Conservation (phyloP, 2,113 vertebrate species). For the Thymallus thymallus region DNA sequence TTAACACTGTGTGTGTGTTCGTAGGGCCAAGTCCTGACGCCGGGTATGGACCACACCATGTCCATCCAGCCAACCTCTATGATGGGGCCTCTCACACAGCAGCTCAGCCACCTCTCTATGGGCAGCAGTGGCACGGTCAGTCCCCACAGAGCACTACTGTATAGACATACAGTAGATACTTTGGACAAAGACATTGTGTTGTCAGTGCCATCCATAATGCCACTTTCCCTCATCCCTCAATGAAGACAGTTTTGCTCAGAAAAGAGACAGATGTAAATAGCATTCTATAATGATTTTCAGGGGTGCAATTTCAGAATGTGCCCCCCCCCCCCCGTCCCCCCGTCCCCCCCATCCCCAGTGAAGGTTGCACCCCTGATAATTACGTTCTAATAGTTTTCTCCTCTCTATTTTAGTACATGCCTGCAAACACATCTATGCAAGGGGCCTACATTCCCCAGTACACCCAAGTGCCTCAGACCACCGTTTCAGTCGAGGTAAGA, state of each 20-base stretch:
- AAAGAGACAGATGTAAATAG: background rate
- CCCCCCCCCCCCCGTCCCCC: too few species aligned
- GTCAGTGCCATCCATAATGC: background rate
- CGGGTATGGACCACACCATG: constrained; percentile 87
- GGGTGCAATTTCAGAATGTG: too few species aligned
- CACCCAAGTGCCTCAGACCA: constrained; percentile 83
- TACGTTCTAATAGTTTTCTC: background rate
- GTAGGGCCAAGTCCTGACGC: constrained; percentile 83
- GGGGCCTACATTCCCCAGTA: constrained; percentile 88
- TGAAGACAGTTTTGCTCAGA: background rate
- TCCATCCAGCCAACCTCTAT: constrained; percentile 87
- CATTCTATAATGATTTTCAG: too few species aligned
- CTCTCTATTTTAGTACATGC: constrained; percentile 76
- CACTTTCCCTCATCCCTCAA: background rate
- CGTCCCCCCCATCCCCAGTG: too few species aligned
- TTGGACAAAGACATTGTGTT: background rate
- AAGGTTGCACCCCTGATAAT: background rate
- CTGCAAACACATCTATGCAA: constrained; percentile 83
- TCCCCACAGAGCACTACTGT: background rate
- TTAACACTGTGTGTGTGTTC: background rate
- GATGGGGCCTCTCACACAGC: constrained; percentile 86
- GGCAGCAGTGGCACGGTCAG: constrained; percentile 82
- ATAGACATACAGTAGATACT: background rate
- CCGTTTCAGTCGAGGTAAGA: constrained; percentile 84
- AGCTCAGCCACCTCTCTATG: constrained; percentile 87